Conservation (phyloP, 2,113 vertebrate species). For the Coptodon bakossiorum region DNA sequence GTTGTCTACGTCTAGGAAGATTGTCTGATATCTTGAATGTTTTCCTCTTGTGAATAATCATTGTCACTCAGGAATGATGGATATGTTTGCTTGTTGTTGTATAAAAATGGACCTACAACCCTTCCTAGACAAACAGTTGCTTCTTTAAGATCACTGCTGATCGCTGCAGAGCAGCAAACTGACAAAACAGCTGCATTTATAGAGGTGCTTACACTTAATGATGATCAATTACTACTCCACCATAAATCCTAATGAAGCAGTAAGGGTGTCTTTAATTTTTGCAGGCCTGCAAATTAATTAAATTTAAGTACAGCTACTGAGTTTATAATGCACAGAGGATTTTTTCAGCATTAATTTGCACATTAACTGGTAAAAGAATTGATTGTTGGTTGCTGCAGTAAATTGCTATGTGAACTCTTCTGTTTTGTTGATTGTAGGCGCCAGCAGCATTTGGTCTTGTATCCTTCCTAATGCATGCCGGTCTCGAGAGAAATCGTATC, state of each 20-base stretch:
- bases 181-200: background rate
- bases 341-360: background rate
- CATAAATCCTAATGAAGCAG: background rate
- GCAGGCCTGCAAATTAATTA: background rate
- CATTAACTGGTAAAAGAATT: background rate
- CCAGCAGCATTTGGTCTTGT: conserved; percentile 96
- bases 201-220: background rate
- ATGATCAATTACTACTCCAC: background rate
- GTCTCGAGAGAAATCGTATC: conserved; percentile 95
- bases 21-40: background rate
- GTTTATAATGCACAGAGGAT: background rate
- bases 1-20: background rate
- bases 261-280: background rate
- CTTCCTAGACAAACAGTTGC: background rate
- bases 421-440: conserved; percentile 68
- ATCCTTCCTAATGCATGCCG: conserved; percentile 97
- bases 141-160: background rate
- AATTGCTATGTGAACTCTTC: background rate
- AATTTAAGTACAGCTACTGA: background rate
- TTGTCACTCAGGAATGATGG: background rate
- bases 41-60: background rate
- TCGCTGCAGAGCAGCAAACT: background rate
- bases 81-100: background rate
- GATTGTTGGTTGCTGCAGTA: background rate
- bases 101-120: background rate